Evolutionary conservation across 1,140 invertebrate species (phyloP).

Genomic region (Tetragonula clypearis): DNA sequence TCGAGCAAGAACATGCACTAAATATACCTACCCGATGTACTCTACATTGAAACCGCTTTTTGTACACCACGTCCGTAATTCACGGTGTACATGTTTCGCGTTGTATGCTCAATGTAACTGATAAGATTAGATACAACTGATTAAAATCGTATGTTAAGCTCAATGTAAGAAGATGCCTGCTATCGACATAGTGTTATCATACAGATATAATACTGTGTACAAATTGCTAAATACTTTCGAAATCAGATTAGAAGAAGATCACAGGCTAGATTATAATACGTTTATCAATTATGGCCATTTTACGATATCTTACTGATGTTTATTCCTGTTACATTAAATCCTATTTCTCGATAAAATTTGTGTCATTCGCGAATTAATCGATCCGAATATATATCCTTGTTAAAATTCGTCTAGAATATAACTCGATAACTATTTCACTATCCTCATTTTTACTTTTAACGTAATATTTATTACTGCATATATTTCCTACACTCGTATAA

Average conservation of each 20-base stretch:
- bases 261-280: neutral
- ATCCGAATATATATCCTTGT: neutral
- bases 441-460: no score
- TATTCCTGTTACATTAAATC: neutral
- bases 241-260: neutral
- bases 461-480: no score
- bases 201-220: no score
- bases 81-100: neutral
- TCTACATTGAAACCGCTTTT: neutral
- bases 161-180: neutral
- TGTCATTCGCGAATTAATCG: neutral
- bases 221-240: no score
- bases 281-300: neutral
- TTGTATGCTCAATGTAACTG: no score
- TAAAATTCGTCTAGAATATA: neutral
- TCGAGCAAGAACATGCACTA: no score
- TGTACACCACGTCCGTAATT: neutral
- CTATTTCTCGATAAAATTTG: neutral
- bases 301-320: no score
- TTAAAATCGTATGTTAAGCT: neutral
- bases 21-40: no score
- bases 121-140: neutral
- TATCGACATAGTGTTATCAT: no score
- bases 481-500: no score
- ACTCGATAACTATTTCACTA: no score